phyloP scores from a whole-genome alignment of 2,797 vertebrate species.

The Novumbra hubbsi region DNA sequence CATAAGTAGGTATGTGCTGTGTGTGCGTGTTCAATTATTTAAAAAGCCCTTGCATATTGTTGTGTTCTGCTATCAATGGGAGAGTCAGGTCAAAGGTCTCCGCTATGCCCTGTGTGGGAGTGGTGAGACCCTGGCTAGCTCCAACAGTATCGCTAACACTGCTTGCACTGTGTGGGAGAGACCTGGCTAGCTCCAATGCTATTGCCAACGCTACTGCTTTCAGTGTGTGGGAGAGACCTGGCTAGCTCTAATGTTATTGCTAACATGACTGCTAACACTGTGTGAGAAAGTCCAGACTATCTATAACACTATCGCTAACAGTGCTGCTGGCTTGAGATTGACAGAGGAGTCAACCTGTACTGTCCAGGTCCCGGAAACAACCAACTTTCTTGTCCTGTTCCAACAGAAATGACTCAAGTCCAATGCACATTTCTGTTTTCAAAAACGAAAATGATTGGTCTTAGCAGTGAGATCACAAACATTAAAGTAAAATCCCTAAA shows the following conservation, averaged over 20 bases:
- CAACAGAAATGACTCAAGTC: too few species aligned
- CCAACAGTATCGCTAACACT: too few species aligned
- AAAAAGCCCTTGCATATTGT: background rate
- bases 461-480: too few species aligned
- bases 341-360: too few species aligned
- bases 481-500: too few species aligned
- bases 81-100: background rate
- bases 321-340: background rate
- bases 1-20: background rate
- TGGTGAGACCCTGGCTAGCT: too few species aligned
- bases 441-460: too few species aligned
- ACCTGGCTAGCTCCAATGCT: too few species aligned
- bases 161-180: background rate
- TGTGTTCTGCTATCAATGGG: slow-evolving; percentile 4
- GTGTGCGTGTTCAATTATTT: background rate
- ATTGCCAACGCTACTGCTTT: background rate
- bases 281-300: background rate
- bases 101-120: background rate
- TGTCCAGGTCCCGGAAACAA: too few species aligned
- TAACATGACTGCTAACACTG: too few species aligned
- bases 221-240: slow-evolving; percentile 3
- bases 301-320: background rate
- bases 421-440: too few species aligned
- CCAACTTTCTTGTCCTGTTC: too few species aligned
- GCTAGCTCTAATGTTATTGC: background rate